phyloP scores from a whole-genome alignment of 2,888 invertebrate genomes.

The Tethea ocularis region DNA sequence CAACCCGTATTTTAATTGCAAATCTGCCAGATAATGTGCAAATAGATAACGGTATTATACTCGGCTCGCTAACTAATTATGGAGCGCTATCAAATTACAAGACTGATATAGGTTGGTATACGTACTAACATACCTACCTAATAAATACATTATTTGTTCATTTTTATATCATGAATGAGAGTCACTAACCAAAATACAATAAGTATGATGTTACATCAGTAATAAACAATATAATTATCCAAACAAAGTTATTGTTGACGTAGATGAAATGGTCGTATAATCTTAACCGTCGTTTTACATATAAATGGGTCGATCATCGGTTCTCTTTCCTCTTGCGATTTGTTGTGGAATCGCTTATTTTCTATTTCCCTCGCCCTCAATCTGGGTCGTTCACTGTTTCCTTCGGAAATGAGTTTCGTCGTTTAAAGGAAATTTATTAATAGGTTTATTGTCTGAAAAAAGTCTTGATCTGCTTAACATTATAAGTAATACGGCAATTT shows the following conservation, averaged over 20 bases:
- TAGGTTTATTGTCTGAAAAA: constrained; percentile 33
- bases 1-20: constrained; percentile 83
- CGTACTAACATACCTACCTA: too few species aligned
- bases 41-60: constrained; percentile 83
- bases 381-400: constrained; percentile 47
- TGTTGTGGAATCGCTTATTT: constrained; percentile 56
- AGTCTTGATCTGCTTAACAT: neutral
- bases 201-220: neutral
- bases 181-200: neutral
- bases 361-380: constrained; percentile 54
- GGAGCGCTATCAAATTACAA: constrained; percentile 66
- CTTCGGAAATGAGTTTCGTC: constrained; percentile 26
- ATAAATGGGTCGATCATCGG: constrained; percentile 54
- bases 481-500: too few species aligned
- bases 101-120: too few species aligned
- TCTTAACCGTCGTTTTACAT: constrained; percentile 43
- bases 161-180: neutral
- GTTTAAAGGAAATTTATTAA: constrained; percentile 14
- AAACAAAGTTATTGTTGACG: neutral
- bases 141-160: constrained; percentile 24
- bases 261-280: neutral
- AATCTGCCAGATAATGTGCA: constrained; percentile 83
- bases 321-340: constrained; percentile 50
- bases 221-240: neutral
- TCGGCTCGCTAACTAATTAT: constrained; percentile 78